A percentile compares a stretch with the other conserved stretches of the same genome.
Evolutionary conservation across 2,888 invertebrate species (phyloP).

Genomic region (Dastarcus helophoroides): DNA sequence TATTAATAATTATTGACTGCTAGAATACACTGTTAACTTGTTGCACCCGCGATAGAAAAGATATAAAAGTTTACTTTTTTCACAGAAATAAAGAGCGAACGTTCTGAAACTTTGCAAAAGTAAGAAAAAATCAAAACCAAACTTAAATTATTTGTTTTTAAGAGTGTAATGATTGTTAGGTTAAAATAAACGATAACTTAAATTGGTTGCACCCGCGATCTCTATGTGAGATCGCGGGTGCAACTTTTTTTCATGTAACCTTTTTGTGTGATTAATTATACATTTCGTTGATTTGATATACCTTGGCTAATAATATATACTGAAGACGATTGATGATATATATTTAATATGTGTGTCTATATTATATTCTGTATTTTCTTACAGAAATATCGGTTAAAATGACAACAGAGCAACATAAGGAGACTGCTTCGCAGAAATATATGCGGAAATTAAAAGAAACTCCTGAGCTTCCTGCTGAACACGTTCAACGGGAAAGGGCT

Average conservation of each 20-base stretch:
- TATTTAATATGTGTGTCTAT: slow-evolving; percentile 4
- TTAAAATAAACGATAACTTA: too few relatives aligned
- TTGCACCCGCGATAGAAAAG: too few relatives aligned
- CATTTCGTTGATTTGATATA: slow-evolving; percentile 5
- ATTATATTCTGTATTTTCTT: slow-evolving; percentile 4
- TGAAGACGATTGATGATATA: slow-evolving; percentile 7
- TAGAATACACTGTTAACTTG: slow-evolving; percentile 7
- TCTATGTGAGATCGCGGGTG: neutral
- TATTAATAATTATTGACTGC: too few relatives aligned
- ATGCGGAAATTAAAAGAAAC: slow-evolving; percentile 9
- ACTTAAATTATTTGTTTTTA: too few relatives aligned
- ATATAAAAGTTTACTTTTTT: too few relatives aligned
- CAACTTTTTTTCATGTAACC: neutral
- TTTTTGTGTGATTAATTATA: slow-evolving; percentile 6
- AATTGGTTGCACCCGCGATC: too few relatives aligned
- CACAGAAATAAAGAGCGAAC: too few relatives aligned
- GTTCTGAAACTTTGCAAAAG: too few relatives aligned
- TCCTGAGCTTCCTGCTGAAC: slow-evolving; percentile 7
- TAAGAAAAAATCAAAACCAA: too few relatives aligned
- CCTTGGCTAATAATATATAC: slow-evolving; percentile 9
- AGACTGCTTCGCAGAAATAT: too few relatives aligned
- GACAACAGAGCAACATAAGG: too few relatives aligned
- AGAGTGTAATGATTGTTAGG: too few relatives aligned
- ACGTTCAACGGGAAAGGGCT: slow-evolving; percentile 1
- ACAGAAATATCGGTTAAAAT: slow-evolving; percentile 8